These are phyloP conservation scores for Stegophylla sp. DNA, from an alignment of 2,888 invertebrate species.

Conservation along the genomic window DNA sequence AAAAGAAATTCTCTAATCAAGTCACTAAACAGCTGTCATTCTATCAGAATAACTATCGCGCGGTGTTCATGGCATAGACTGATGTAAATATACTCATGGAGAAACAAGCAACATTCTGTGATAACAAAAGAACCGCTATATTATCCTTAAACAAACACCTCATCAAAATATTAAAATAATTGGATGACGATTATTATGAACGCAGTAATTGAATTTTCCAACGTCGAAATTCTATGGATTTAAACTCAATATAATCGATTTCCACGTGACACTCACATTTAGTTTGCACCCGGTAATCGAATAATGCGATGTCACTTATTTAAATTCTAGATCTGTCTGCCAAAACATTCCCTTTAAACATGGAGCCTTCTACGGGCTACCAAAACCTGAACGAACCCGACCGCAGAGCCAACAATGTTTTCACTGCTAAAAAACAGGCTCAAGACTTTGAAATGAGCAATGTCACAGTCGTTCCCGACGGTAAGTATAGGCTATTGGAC, in stretches of 20 bases:
- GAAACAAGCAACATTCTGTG: background rate
- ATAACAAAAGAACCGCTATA: slow-evolving; percentile 25
- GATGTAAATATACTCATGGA: slow-evolving; percentile 1
- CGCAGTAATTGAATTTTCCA: background rate
- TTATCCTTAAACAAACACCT: slow-evolving; percentile 11
- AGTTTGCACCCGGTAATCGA: background rate
- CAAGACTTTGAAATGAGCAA: slow-evolving; percentile 77
- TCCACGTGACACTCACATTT: background rate
- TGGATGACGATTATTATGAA: background rate
- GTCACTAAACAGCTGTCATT: slow-evolving; percentile 26
- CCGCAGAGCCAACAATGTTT: slow-evolving; percentile 32
- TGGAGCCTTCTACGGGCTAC: slow-evolving; percentile 33
- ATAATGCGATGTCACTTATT: background rate
- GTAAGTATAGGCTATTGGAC: slow-evolving; percentile 65
- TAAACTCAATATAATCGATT: background rate
- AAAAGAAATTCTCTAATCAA: slow-evolving; percentile 32
- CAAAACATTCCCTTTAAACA: background rate
- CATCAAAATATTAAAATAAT: slow-evolving; percentile 30
- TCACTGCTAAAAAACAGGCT: slow-evolving; percentile 34
- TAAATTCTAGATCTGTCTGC: background rate
- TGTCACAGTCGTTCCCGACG: slow-evolving; percentile 80
- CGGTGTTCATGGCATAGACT: background rate
- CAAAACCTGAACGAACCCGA: slow-evolving; percentile 28
- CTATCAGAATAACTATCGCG: slow-evolving; percentile 8
- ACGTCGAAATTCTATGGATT: background rate